Conservation (phyloP, 2,888 invertebrate species). For the Amblyteles armatorius region DNA sequence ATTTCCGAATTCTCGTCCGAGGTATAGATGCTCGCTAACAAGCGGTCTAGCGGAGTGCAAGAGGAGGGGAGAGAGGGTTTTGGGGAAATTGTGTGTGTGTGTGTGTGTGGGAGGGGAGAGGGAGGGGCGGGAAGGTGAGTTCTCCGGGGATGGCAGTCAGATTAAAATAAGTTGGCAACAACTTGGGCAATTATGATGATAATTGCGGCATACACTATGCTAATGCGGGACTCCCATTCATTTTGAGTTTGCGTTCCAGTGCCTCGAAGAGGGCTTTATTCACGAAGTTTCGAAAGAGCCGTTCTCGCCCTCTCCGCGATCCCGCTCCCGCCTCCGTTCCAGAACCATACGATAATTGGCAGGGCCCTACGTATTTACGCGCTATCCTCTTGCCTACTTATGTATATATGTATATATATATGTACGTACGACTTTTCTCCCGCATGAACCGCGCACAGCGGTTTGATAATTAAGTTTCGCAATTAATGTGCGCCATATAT, state of each 20-base stretch:
- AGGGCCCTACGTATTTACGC: conserved; percentile 47
- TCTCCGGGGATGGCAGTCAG: conserved; percentile 45
- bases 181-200: conserved; percentile 82
- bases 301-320: conserved; percentile 56
- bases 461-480: conserved; percentile 9
- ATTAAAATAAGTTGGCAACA: conserved; percentile 81
- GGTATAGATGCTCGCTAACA: not conserved
- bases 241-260: conserved; percentile 72
- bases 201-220: conserved; percentile 83
- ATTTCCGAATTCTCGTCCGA: not conserved
- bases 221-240: conserved; percentile 78
- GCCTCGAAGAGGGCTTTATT: conserved; percentile 73
- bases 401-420: too few species aligned
- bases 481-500: not conserved
- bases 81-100: not conserved
- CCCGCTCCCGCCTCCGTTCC: conserved; percentile 11
- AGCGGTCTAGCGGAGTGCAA: not conserved
- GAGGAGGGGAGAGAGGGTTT: too few species aligned
- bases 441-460: not conserved
- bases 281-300: conserved; percentile 75
- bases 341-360: conserved; percentile 59
- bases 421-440: not conserved
- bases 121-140: not conserved
- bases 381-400: conserved; percentile 41
- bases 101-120: not conserved